Percentiles rank a stretch among this genome's conserved stretches.
These are phyloP conservation scores for Torymus tubicola DNA, from an alignment of 2,888 invertebrate species.

Conservation along the genomic window DNA sequence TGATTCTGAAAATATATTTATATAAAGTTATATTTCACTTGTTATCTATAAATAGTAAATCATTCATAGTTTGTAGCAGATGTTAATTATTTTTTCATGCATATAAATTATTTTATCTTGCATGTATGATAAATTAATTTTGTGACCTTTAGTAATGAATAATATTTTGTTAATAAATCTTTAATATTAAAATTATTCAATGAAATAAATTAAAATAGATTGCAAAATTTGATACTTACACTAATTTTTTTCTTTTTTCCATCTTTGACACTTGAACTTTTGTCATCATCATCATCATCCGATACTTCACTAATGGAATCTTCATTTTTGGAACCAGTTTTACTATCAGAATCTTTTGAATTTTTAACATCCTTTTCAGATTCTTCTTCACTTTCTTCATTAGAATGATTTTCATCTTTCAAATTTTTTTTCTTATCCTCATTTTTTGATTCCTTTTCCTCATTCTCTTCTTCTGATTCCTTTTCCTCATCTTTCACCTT, in stretches of 20 bases:
- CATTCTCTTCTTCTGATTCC: conserved; percentile 57
- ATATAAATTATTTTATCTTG: too few relatives aligned
- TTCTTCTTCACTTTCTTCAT: conserved; percentile 57
- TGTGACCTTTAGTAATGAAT: not conserved
- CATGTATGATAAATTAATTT: too few relatives aligned
- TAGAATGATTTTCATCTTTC: conserved; percentile 55
- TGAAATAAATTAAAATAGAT: not conserved
- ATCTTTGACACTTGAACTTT: conserved; percentile 55
- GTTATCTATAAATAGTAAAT: not conserved
- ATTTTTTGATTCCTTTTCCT: conserved; percentile 25
- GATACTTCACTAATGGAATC: conserved; percentile 31
- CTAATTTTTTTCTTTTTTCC: conserved; percentile 51
- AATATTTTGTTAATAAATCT: conserved; percentile 11
- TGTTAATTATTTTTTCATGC: too few relatives aligned
- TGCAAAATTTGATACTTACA: conserved; percentile 33
- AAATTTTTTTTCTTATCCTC: conserved; percentile 21
- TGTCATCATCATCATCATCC: conserved; percentile 40
- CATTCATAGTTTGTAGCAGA: not conserved
- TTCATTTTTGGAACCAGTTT: conserved; percentile 49
- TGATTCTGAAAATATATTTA: too few relatives aligned
- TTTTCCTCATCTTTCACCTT: not conserved
- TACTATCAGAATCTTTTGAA: conserved; percentile 25
- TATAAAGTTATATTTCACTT: too few relatives aligned
- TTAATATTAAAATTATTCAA: not conserved
- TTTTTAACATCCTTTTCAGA: conserved; percentile 44